Evolutionary conservation across 2,888 invertebrate genomes (phyloP), one percentile per base, ranked within the genome.

Genomic region (Nemoura dubitans): DNA sequence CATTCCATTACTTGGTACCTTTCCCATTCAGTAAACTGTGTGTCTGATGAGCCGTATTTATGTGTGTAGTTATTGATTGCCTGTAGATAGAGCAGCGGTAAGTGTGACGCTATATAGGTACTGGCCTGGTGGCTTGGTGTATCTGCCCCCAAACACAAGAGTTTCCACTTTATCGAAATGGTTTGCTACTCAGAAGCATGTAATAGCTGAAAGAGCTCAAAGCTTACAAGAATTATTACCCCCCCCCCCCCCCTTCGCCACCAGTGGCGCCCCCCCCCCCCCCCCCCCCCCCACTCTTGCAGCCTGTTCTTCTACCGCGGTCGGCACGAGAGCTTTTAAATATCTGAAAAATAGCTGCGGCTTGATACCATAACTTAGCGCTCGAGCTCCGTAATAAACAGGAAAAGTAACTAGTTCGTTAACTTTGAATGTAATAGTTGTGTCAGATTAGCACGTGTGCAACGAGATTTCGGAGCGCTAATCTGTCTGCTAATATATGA

Each of bases 121-220:
- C 84, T 36, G 84, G 84, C 43, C 28, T 76, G 21, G 27, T n/a
- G n/a, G n/a, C n/a, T n/a, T n/a, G n/a, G n/a, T n/a, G n/a, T n/a
- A 29, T n/a, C 43, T 21, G 43, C 28, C 76, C 77, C 78, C 76
- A 21, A 59, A 86, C 88, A 88, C 88, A 88, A 87, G 86, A 87
- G 81, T 88, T 88, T 88, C 85, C 88, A 88, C 88, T 88, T 88
- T 88, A 87, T 85, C 86, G 86, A 86, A 88, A 88, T 88, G 86
- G 88, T 83, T 85, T 30, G 21, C 85, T 77, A 87, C 88, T 87
- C 88, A 88, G 88, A 87, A 83, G 86, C 84, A 87, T 86, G 88
- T 88, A 88, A 88, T 87, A 87, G 88, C 87, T 86, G 87, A 88
- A 88, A 85, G n/a, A 81, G 81, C 86, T 87, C 86, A 87, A 88